A percentile compares a stretch with the other conserved stretches of the same genome.
Conservation (phyloP, 1,140 invertebrate species). For the Drosophila elegans region DNA sequence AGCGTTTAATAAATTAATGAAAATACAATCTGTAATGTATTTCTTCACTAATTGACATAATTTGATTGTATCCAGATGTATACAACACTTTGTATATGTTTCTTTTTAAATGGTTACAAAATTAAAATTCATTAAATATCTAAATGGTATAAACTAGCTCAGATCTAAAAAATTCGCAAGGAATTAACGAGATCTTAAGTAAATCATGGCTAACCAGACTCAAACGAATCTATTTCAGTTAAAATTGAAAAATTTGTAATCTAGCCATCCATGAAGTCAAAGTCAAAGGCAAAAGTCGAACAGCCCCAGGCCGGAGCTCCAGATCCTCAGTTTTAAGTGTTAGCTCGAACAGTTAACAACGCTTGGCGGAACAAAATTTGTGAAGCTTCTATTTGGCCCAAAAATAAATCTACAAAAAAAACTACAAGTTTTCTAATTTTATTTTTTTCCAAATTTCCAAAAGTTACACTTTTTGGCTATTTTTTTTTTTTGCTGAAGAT, state of each 20-base stretch:
- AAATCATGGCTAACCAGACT: too few relatives aligned
- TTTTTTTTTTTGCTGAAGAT: slow-evolving; percentile 6
- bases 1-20: too few relatives aligned
- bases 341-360: slow-evolving; percentile 22
- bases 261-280: slow-evolving; percentile 11
- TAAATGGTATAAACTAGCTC: too few relatives aligned
- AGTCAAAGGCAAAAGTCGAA: slow-evolving; percentile 3
- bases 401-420: slow-evolving; percentile 1
- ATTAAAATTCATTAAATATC: too few relatives aligned
- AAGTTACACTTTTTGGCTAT: neutral
- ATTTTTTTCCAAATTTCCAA: neutral
- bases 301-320: neutral
- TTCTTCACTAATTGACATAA: too few relatives aligned
- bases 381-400: neutral
- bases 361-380: slow-evolving; percentile 26
- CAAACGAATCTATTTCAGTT: too few relatives aligned
- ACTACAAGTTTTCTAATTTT: neutral
- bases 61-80: too few relatives aligned
- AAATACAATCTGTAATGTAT: too few relatives aligned
- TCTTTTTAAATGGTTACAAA: too few relatives aligned
- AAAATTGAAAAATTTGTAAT: neutral
- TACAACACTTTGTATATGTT: too few relatives aligned
- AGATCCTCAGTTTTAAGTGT: slow-evolving; percentile 8
- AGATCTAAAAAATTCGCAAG: too few relatives aligned
- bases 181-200: too few relatives aligned